Evolutionary conservation across 2,888 invertebrate genomes (phyloP), one percentile per base, ranked within the genome.

Genomic region (Trachelus tabidus): DNA sequence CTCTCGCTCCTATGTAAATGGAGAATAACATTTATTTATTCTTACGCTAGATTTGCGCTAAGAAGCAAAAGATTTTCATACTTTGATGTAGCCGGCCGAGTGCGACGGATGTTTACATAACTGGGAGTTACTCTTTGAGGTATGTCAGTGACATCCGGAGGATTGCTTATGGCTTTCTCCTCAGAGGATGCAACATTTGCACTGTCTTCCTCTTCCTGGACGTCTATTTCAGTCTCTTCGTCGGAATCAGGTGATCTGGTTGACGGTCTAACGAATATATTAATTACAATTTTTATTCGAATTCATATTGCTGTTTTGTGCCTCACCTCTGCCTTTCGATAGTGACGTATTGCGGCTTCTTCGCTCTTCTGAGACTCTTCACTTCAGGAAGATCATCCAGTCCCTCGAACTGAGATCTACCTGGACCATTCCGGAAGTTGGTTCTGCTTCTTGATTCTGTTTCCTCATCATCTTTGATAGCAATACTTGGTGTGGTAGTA

Each of bases 281-380:
- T 56, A 12, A 71, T 71, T 71, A 71, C 4, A 31, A 11, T 12
- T 71, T 31, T 71, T 71, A 33, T 71, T 33, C 6, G 3, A 71
- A 30, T 71, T 33, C 23, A 15, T 30, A 71, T 34, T 12, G 9
- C 31, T 4, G 1, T 56, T 56, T 56, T 56, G 11, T 69, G 23
- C 78, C 80, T 23, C 94, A 95, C 85, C 94, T 93, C 0, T 94
- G 93, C 80, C 96, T 93, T 74, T 95, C 92, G 37, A 96, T 95
- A 77, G 95, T 96, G 0, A 95, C 95, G 85, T 96, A 96, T 82
- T 96, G 94, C 0, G 94, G 94, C 80, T 93, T 92, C 68, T 93
- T 93, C 11, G 85, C 84, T 78, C 93, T 92, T 69, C 92, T 83
- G 34, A 91, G 84, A 83, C 82, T 89, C 77, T 89, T 89, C 6